These are phyloP conservation scores for Brachionus angularis DNA, from an alignment of 1,140 invertebrate species.

Conservation along the genomic window DNA sequence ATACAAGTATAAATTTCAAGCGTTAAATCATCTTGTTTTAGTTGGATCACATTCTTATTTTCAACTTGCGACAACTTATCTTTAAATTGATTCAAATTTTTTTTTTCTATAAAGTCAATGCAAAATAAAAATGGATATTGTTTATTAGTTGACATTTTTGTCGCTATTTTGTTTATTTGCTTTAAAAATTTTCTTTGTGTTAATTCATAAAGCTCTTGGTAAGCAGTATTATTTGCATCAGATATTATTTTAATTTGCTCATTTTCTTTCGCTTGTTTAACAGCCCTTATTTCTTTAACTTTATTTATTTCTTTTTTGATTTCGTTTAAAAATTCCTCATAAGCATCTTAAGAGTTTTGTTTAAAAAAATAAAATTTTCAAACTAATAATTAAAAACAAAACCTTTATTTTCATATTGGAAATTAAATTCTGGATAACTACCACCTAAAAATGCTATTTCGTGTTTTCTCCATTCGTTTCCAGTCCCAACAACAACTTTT, in stretches of 20 bases:
- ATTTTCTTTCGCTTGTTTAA: constrained; percentile 44
- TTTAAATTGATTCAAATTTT: constrained; percentile 48
- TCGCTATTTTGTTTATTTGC: constrained; percentile 50
- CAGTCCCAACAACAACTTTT: constrained; percentile 16
- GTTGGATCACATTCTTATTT: constrained; percentile 40
- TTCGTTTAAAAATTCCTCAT: neutral
- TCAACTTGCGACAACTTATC: neutral
- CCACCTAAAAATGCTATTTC: constrained; percentile 52
- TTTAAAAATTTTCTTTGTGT: constrained; percentile 53
- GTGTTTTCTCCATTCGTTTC: constrained; percentile 26
- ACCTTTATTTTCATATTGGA: constrained; percentile 50
- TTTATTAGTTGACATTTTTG: constrained; percentile 46
- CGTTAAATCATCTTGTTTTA: constrained; percentile 38
- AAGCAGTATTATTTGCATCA: constrained; percentile 46
- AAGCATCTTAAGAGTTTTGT: constrained; percentile 15
- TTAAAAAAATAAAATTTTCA: constrained; percentile 46
- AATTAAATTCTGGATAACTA: constrained; percentile 50
- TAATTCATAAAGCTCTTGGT: constrained; percentile 53
- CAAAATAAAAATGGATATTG: constrained; percentile 26
- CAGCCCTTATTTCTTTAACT: too few species aligned
- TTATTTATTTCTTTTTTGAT: constrained; percentile 46
- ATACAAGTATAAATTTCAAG: constrained; percentile 47
- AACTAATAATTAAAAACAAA: constrained; percentile 46
- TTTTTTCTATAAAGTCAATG: constrained; percentile 14
- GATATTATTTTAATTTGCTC: constrained; percentile 47